Evolutionary conservation across 2,797 vertebrate species (phyloP).

Genomic region (Hemibagrus guttatus): DNA sequence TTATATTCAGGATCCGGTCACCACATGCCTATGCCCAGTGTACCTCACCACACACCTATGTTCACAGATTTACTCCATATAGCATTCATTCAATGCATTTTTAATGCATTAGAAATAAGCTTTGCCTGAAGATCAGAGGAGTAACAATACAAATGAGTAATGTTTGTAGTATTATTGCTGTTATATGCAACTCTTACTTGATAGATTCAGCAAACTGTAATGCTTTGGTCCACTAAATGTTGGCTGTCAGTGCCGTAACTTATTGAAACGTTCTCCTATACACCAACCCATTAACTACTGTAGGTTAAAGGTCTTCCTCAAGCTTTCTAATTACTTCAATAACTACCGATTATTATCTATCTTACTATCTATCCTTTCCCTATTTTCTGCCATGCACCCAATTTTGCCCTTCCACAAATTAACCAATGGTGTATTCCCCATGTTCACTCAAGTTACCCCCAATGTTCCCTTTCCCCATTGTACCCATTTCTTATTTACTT

Average conservation of each 20-base stretch:
- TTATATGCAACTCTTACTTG: neutral
- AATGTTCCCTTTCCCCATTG: neutral
- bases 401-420: neutral
- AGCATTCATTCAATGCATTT: neutral
- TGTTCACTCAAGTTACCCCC: neutral
- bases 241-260: neutral
- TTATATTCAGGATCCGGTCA: neutral
- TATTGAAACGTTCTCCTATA: neutral
- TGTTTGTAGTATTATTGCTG: neutral
- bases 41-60: neutral
- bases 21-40: neutral
- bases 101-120: neutral
- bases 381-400: neutral
- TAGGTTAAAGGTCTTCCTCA: neutral
- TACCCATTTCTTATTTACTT: neutral
- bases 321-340: neutral
- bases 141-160: neutral
- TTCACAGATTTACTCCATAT: neutral
- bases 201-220: neutral
- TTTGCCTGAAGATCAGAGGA: neutral
- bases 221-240: neutral
- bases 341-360: too few species aligned
- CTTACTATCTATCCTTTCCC: neutral
- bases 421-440: neutral
- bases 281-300: neutral